A percentile compares a stretch with the other conserved stretches of the same genome.
Conservation (phyloP, 2,888 invertebrate species). For the Acrobasis suavella region DNA sequence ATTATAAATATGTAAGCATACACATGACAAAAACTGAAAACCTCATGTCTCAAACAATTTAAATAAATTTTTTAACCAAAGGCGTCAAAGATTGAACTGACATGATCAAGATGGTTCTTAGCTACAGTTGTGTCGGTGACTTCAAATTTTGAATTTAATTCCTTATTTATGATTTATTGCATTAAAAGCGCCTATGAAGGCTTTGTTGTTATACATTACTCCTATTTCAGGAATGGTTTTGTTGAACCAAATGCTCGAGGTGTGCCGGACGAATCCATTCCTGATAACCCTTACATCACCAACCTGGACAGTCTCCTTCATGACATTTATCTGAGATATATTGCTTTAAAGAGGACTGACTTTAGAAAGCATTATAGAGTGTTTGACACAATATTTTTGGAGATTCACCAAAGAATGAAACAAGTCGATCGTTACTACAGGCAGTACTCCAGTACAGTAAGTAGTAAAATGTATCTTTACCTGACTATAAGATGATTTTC, state of each 20-base stretch:
- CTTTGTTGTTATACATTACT: not conserved
- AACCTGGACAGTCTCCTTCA: constrained; percentile 56
- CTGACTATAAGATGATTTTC: not conserved
- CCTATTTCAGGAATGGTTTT: not conserved
- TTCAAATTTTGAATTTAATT: too few species aligned
- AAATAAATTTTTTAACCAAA: too few species aligned
- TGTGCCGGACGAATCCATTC: constrained; percentile 24
- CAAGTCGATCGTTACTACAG: constrained; percentile 58
- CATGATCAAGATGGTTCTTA: too few species aligned
- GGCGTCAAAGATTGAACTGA: too few species aligned
- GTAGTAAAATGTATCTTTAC: constrained; percentile 32
- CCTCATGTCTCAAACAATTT: too few species aligned
- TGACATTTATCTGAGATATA: constrained; percentile 54
- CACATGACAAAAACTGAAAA: too few species aligned
- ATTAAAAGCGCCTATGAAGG: too few species aligned
- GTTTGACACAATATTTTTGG: constrained; percentile 51
- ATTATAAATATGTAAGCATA: too few species aligned
- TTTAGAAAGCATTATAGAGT: constrained; percentile 56
- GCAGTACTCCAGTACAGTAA: constrained; percentile 60
- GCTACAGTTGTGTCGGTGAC: too few species aligned
- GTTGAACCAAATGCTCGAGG: too few species aligned
- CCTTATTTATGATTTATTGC: too few species aligned
- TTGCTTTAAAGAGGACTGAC: constrained; percentile 50
- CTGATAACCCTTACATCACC: constrained; percentile 43
- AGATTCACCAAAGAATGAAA: constrained; percentile 59